These are phyloP conservation scores for Cassiopea xamachana DNA, from an alignment of 30 jellyfish, hydroid and myxozoan genomes.

Conservation along the genomic window DNA sequence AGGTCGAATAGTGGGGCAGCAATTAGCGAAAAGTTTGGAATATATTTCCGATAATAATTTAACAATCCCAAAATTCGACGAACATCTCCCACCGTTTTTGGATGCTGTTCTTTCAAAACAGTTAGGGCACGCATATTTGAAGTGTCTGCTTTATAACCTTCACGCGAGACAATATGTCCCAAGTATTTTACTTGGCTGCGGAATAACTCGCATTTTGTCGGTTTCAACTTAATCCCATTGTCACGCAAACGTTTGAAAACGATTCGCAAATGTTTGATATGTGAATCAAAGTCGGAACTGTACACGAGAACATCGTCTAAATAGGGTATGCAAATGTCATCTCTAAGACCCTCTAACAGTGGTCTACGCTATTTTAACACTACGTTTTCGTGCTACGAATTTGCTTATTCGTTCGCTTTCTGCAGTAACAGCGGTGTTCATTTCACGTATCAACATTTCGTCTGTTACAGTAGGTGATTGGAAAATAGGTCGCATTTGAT, in stretches of 20 bases:
- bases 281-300: slow-evolving; percentile 38
- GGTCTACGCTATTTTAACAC: background rate
- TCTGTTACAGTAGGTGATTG: background rate
- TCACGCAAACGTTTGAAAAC: slow-evolving; percentile 21
- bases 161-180: slow-evolving; percentile 14
- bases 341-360: slow-evolving; percentile 31
- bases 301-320: slow-evolving; percentile 37
- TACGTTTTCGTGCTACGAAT: background rate
- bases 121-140: background rate
- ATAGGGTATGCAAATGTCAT: slow-evolving; percentile 38
- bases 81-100: slow-evolving; percentile 55
- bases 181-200: slow-evolving; percentile 8
- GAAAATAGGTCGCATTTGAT: background rate
- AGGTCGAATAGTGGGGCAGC: slow-evolving; percentile 46
- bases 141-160: slow-evolving; percentile 7
- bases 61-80: slow-evolving; percentile 30
- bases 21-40: slow-evolving; percentile 40
- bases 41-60: slow-evolving; percentile 36
- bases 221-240: slow-evolving; percentile 46
- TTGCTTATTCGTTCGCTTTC: background rate
- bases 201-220: slow-evolving; percentile 29
- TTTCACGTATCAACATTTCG: background rate
- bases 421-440: background rate
- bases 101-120: slow-evolving; percentile 1
- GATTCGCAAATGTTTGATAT: slow-evolving; percentile 8